phyloP scores from a whole-genome alignment of 2,888 invertebrate species.

The Dynastes tityus region DNA sequence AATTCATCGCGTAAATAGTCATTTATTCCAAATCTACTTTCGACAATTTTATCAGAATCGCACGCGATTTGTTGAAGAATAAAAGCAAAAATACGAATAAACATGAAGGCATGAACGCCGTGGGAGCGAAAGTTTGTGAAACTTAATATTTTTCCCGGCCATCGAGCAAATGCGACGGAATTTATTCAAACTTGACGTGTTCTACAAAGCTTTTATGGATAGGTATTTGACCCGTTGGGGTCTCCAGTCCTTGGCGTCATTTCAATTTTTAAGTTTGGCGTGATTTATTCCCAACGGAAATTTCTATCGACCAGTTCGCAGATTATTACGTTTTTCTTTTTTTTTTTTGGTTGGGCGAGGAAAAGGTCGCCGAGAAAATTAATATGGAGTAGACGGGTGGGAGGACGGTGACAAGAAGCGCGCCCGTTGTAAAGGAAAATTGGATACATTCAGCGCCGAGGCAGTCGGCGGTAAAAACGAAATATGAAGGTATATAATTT shows the following conservation, averaged over 20 bases:
- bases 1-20: no score
- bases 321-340: conserved; percentile 23
- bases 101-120: neutral
- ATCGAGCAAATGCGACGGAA: conserved; percentile 21
- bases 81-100: conserved; percentile 16
- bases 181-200: conserved; percentile 31
- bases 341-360: neutral
- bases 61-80: neutral
- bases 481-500: conserved; percentile 13
- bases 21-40: no score
- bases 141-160: conserved; percentile 28
- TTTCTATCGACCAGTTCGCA: conserved; percentile 16
- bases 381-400: conserved; percentile 3
- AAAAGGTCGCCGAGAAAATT: conserved; percentile 14
- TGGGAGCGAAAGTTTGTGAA: conserved; percentile 20
- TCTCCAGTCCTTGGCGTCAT: conserved; percentile 3
- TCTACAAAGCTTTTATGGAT: conserved; percentile 18
- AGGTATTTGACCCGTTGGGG: conserved; percentile 27
- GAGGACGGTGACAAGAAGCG: neutral
- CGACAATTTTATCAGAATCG: neutral
- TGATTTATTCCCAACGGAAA: conserved; percentile 34
- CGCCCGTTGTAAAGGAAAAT: neutral
- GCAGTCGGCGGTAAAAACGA: neutral
- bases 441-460: conserved; percentile 1
- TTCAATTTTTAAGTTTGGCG: conserved; percentile 37